Percentiles rank a stretch among this genome's conserved stretches.
These are phyloP conservation scores for Campylomormyrus tamandua DNA, from an alignment of 2,113 vertebrate species.

Conservation along the genomic window DNA sequence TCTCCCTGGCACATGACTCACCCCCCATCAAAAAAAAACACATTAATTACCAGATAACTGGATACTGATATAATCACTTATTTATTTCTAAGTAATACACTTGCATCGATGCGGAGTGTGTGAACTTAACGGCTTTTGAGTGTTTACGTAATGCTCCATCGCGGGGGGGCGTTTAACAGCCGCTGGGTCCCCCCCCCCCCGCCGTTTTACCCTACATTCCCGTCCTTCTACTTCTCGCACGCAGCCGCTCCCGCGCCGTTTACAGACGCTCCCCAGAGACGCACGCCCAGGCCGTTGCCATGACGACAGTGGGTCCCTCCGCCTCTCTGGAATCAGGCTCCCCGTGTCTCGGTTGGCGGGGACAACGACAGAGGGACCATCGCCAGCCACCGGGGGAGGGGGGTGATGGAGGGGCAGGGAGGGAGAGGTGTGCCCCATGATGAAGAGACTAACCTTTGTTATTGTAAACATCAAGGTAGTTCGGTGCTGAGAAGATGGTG, in stretches of 20 bases:
- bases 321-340: not conserved
- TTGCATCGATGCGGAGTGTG: not conserved
- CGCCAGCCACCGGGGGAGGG: not conserved
- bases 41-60: conserved; percentile 11
- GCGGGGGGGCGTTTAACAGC: not conserved
- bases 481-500: conserved; percentile 74
- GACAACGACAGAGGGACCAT: not conserved
- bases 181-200: not conserved
- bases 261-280: not conserved
- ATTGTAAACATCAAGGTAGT: conserved; percentile 78
- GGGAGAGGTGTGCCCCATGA: not conserved
- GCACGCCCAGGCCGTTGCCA: not conserved
- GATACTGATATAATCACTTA: not conserved
- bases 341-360: not conserved
- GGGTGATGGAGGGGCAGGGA: not conserved
- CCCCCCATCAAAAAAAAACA: not conserved
- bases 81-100: not conserved
- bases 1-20: conserved; percentile 3
- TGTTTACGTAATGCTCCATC: not conserved
- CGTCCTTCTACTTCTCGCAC: not conserved
- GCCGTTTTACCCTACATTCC: not conserved
- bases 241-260: not conserved
- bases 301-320: not conserved
- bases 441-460: conserved; percentile 62
- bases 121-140: not conserved